A percentile compares a stretch with the other conserved stretches of the same genome.
phyloP scores from a whole-genome alignment of 2,888 invertebrate species.

The Tineola bisselliella region DNA sequence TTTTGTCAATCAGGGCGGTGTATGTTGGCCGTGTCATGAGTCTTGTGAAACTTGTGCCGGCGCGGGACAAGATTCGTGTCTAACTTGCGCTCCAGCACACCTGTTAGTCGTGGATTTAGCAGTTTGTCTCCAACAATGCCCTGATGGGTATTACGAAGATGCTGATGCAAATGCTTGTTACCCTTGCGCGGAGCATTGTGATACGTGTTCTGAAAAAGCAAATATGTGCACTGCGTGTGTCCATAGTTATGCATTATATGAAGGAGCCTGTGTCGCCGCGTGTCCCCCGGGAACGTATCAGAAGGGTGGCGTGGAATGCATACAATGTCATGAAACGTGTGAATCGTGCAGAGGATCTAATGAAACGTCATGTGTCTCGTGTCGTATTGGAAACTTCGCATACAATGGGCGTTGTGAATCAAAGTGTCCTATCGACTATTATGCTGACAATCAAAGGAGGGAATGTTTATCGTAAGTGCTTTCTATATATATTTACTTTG shows the following conservation, averaged over 20 bases:
- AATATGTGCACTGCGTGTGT: constrained; percentile 89
- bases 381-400: constrained; percentile 77
- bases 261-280: constrained; percentile 84
- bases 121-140: constrained; percentile 87
- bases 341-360: constrained; percentile 84
- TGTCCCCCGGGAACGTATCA: constrained; percentile 87
- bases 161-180: constrained; percentile 81
- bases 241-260: constrained; percentile 85
- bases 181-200: constrained; percentile 88
- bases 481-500: background rate
- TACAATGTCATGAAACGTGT: constrained; percentile 80
- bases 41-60: constrained; percentile 91
- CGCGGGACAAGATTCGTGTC: constrained; percentile 85
- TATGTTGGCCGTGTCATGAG: constrained; percentile 88
- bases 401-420: constrained; percentile 76
- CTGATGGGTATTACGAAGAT: constrained; percentile 88
- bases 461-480: constrained; percentile 75
- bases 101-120: constrained; percentile 84
- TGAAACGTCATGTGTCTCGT: constrained; percentile 81
- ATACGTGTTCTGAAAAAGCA: constrained; percentile 83
- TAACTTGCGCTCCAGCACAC: constrained; percentile 85
- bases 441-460: constrained; percentile 78
- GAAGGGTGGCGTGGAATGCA: constrained; percentile 86
- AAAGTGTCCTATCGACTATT: constrained; percentile 78
- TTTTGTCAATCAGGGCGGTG: constrained; percentile 81